Base-by-base conservation (phyloP, 2,888 invertebrate species). In the Dione vanillae region DNA sequence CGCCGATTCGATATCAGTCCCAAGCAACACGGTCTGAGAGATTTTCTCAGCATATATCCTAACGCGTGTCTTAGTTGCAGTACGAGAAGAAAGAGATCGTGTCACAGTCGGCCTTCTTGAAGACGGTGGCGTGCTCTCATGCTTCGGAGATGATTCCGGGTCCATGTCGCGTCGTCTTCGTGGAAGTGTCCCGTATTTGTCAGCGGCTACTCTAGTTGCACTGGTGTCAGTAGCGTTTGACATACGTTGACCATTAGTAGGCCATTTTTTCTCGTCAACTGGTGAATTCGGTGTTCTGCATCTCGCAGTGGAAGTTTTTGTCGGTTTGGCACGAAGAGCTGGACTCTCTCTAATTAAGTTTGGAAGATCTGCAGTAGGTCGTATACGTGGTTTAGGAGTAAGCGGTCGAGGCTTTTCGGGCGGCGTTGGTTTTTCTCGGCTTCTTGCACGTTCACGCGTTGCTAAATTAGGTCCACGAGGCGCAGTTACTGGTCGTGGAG, bases 1-100 rank as follows among this genome's bases (percentile, higher is more conserved):
- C 7, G 96, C 96, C 19, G 95, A 95, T 75, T 96, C 96, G 35
- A 97, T 93, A 80, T 97, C 97, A 2, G 90, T 86, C 67, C 95
- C 95, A 0, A 96, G 94, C 65, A 97, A 87, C 35, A 96, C 96
- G 0, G 97, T 97, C 85, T 97, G 97, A 14, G 95, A 94, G 61
- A 95, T 94, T 45, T 94, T 96, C 87, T 97, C 97, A 77, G 97
- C 97, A 84, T 96, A 97, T 76, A 97, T 97, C 80, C 95, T 94
- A 0, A 96, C 91, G 40, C 92, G 85, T 8, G 89, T 84, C 77
- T 90, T 91, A 16, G 86, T 85, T 1, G 89, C 83, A 12, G 89
- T 85, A 14, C 92, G 86, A 9, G 92, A 89, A 0, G 92, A 92
- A 37, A 82, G 80, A 0, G 93, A 92, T 1, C 92, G 85, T 5